phyloP scores from a whole-genome alignment of 2,797 vertebrate genomes.

The Halcyon badia region DNA sequence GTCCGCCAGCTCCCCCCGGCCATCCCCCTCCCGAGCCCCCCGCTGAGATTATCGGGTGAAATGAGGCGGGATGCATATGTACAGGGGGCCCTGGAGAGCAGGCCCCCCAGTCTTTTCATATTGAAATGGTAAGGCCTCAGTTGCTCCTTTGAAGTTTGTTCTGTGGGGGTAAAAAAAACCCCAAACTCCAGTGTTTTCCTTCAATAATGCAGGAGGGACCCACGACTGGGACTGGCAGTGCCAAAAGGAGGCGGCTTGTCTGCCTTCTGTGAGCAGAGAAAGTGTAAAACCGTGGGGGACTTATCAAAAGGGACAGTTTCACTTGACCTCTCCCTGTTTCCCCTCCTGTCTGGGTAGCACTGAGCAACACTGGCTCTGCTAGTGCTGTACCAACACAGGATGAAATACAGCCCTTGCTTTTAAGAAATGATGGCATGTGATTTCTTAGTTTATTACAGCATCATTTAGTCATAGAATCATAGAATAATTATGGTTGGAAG shows the following conservation, averaged over 20 bases:
- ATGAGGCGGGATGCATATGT: slow-evolving; percentile 5
- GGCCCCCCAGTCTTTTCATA: slow-evolving; percentile 55
- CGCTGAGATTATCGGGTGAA: slow-evolving; percentile 57
- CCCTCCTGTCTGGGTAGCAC: not conserved
- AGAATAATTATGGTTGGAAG: not conserved
- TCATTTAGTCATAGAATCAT: not conserved
- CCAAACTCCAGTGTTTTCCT: not conserved
- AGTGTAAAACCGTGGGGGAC: not conserved
- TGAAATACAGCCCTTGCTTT: not conserved
- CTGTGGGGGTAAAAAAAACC: not conserved
- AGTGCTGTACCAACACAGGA: not conserved
- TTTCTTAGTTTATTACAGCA: not conserved
- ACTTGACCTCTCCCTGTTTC: not conserved
- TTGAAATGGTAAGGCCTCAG: slow-evolving; percentile 46
- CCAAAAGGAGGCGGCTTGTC: not conserved
- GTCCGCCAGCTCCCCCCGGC: not conserved
- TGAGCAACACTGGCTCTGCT: not conserved
- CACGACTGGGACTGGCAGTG: not conserved
- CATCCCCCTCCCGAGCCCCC: not conserved
- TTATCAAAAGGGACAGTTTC: not conserved
- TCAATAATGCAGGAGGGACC: not conserved
- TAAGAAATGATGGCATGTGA: not conserved
- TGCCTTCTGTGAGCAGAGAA: not conserved
- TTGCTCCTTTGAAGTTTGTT: slow-evolving; percentile 55
- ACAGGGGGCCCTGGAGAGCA: not conserved